Evolutionary conservation across 1,140 invertebrate genomes (phyloP).

Genomic region (Littorina saxatilis): DNA sequence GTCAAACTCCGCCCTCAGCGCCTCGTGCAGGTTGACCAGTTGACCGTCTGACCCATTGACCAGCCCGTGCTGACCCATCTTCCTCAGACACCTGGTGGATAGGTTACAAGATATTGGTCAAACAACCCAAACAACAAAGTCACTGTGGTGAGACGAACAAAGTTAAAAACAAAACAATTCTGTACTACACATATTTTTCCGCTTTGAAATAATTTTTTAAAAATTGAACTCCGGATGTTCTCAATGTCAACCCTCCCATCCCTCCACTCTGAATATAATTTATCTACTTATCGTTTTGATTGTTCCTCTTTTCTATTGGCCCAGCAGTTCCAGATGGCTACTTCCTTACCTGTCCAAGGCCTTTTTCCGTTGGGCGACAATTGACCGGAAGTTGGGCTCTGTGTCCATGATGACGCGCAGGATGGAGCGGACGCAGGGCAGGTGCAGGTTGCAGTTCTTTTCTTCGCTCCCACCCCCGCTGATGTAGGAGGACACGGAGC

Average conservation of each 20-base stretch:
- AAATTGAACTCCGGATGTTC: too few species aligned
- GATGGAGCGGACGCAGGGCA: constrained; percentile 79
- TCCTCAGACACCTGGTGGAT: constrained; percentile 84
- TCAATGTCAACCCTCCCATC: too few species aligned
- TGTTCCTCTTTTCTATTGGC: neutral
- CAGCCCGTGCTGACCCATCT: constrained; percentile 90
- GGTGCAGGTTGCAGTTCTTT: constrained; percentile 77
- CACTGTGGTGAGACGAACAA: too few species aligned
- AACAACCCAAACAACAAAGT: too few species aligned
- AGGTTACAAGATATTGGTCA: too few species aligned
- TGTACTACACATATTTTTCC: too few species aligned
- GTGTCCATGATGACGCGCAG: constrained; percentile 79
- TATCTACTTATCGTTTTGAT: too few species aligned
- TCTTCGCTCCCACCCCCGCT: constrained; percentile 54
- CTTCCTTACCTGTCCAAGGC: constrained; percentile 80
- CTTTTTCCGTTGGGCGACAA: constrained; percentile 81
- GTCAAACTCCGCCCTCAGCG: constrained; percentile 89
- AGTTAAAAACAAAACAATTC: too few species aligned
- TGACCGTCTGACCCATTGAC: constrained; percentile 74
- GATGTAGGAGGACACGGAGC: neutral
- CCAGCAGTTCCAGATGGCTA: neutral
- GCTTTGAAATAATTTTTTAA: too few species aligned
- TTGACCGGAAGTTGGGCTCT: constrained; percentile 79
- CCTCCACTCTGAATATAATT: too few species aligned
- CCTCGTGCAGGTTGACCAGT: constrained; percentile 80